These are phyloP conservation scores for Acromyrmex echinatior DNA, from an alignment of 1,140 invertebrate genomes.

Conservation along the genomic window DNA sequence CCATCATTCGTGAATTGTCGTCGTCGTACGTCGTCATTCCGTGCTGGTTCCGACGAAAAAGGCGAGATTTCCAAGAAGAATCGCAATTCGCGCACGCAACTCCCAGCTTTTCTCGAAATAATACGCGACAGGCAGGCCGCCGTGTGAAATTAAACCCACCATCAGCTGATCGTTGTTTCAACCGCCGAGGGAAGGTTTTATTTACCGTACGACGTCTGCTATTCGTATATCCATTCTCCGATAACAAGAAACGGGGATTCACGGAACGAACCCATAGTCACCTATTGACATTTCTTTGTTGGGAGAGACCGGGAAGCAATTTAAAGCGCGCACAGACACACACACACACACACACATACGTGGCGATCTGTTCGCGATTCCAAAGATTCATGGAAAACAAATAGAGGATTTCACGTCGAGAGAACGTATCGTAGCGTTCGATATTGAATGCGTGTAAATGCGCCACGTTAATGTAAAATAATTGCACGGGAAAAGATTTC, in stretches of 20 bases:
- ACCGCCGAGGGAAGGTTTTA: not conserved
- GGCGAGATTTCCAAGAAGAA: constrained; percentile 7
- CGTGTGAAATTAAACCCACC: constrained; percentile 12
- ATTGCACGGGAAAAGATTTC: not conserved
- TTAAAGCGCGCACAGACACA: not conserved
- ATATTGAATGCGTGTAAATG: not conserved
- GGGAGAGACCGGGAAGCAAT: not conserved
- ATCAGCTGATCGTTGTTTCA: constrained; percentile 15
- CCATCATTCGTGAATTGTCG: constrained; percentile 60
- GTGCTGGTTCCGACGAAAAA: constrained; percentile 47
- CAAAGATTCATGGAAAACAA: not conserved
- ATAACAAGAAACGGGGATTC: constrained; percentile 26
- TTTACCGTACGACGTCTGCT: not conserved
- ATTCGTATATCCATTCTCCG: not conserved
- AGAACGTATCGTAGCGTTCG: not conserved
- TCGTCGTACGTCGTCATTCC: constrained; percentile 17
- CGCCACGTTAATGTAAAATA: not conserved
- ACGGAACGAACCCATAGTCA: not conserved
- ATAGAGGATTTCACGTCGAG: not conserved
- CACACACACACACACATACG: not conserved
- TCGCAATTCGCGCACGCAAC: not conserved
- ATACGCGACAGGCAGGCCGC: not conserved
- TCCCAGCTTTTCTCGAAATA: not conserved
- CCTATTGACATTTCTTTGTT: constrained; percentile 34
- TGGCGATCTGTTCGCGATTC: not conserved